Conservation (phyloP, 2,797 vertebrate genomes). For the Catostomus latipinnis region DNA sequence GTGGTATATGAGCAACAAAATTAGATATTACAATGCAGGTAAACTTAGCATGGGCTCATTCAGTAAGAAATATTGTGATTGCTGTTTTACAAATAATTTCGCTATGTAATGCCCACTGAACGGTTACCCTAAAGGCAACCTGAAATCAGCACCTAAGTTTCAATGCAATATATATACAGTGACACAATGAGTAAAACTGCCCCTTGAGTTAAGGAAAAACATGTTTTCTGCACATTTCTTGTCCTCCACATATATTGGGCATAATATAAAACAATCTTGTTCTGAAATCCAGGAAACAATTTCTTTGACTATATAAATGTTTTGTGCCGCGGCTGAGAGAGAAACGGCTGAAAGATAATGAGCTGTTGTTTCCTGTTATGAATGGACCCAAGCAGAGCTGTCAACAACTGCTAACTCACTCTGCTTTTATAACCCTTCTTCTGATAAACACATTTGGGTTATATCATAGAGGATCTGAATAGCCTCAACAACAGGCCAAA, state of each 20-base stretch:
- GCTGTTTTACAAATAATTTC: too few relatives aligned
- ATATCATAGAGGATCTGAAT: conserved; percentile 15
- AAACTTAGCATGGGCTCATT: not conserved
- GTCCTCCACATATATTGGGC: conserved; percentile 13
- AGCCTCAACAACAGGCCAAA: conserved; percentile 14
- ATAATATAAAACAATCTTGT: conserved; percentile 32
- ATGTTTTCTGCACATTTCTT: conserved; percentile 23
- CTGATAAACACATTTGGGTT: conserved; percentile 43
- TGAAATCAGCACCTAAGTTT: not conserved
- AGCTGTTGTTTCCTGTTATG: conserved; percentile 49
- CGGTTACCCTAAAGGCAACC: too few relatives aligned
- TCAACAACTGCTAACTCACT: conserved; percentile 29
- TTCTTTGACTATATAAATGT: conserved; percentile 44
- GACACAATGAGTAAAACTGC: not conserved
- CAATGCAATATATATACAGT: not conserved
- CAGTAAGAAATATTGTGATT: too few relatives aligned
- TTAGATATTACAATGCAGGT: not conserved
- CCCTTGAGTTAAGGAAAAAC: not conserved
- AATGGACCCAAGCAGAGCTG: conserved; percentile 25
- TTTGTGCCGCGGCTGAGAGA: conserved; percentile 17
- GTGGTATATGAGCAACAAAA: not conserved
- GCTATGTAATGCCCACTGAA: too few relatives aligned
- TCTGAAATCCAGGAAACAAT: conserved; percentile 44
- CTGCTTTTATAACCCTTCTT: conserved; percentile 26
- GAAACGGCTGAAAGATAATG: conserved; percentile 32